Conservation (phyloP, 2,797 vertebrate species). For the Pitangus sulphuratus region DNA sequence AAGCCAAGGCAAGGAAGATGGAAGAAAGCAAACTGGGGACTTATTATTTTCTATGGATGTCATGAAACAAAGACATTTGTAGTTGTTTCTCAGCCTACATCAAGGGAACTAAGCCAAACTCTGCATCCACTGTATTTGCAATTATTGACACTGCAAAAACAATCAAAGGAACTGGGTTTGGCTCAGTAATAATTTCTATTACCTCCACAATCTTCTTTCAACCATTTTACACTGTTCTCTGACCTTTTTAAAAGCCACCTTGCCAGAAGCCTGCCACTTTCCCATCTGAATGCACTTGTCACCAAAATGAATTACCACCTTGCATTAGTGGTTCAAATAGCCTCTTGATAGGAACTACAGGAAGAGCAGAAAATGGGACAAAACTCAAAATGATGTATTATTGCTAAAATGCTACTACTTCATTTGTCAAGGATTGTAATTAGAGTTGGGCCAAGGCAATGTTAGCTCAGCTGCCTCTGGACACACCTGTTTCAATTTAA, state of each 20-base stretch:
- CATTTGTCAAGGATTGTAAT: conserved; percentile 7
- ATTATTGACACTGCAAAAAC: neutral
- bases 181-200: neutral
- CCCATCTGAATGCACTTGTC: neutral
- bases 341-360: neutral
- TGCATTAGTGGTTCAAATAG: neutral
- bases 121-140: neutral
- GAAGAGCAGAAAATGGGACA: neutral
- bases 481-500: conserved; percentile 59
- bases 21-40: neutral
- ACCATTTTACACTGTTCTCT: neutral
- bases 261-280: neutral
- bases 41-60: neutral
- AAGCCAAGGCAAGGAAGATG: neutral
- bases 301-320: neutral
- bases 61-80: neutral
- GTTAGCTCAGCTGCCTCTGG: conserved; percentile 47
- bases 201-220: neutral
- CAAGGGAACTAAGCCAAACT: neutral
- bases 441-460: neutral
- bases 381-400: neutral
- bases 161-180: neutral
- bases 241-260: neutral
- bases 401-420: neutral
- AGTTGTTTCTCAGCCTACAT: neutral